phyloP scores from a whole-genome alignment of 92 coral and sea anemone genomes.

The Meandrina meandrites region DNA sequence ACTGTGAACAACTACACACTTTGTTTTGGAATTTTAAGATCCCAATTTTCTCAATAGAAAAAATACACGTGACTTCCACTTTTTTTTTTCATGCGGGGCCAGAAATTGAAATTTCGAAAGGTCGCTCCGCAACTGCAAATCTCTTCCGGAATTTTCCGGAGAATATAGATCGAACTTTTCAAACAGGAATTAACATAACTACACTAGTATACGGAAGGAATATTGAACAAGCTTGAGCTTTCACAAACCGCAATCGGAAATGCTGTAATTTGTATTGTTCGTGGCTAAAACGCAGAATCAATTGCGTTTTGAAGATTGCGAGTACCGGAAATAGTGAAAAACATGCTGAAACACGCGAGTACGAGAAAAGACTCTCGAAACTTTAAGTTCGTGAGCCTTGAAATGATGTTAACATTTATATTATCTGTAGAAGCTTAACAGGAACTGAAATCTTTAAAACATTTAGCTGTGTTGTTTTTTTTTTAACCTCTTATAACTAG shows the following conservation, averaged over 20 bases:
- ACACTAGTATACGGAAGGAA: neutral
- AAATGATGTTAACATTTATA: neutral
- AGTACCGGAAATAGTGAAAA: neutral
- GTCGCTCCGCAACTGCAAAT: neutral
- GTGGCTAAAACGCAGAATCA: neutral
- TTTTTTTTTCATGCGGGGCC: neutral
- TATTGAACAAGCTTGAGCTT: neutral
- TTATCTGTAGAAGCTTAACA: neutral
- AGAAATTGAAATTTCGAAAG: neutral
- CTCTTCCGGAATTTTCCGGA: neutral
- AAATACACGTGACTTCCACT: neutral
- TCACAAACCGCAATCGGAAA: neutral
- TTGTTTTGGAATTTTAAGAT: neutral
- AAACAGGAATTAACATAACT: neutral
- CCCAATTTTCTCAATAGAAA: neutral
- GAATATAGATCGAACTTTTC: neutral
- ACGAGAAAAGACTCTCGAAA: neutral
- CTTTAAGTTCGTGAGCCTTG: neutral
- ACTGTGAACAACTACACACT: too few relatives aligned
- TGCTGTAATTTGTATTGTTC: neutral
- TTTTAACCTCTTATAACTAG: too few relatives aligned
- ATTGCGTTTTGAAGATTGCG: constrained; percentile 9
- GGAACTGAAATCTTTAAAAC: too few relatives aligned
- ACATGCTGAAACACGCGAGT: neutral
- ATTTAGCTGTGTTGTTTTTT: too few relatives aligned